Base-by-base conservation (phyloP, 2,888 invertebrate genomes). In the Zaprionus obscuricornis region DNA sequence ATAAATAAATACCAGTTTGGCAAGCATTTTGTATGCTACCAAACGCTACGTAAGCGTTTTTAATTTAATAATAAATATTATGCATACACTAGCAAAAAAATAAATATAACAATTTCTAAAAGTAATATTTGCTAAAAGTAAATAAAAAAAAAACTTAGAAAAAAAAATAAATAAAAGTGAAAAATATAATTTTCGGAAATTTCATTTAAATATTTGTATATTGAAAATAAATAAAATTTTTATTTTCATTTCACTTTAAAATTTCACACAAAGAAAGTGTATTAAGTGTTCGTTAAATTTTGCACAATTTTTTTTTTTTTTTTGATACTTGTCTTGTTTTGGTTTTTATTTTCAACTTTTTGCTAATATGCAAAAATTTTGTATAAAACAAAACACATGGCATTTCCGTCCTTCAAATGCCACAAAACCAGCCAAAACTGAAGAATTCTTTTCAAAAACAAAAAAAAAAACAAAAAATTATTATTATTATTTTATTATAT, bases 381-480 rank as follows among this genome's bases (percentile, higher is more conserved):
- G 42, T 49, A 26, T 8, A n/a, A 20, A 22, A n/a, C 26, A 5
- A 49, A 29, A 51, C 33, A 55, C 66, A 73, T 68, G 68, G 77
- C 66, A 73, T 82, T 77, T 77, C 77, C 82, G 82, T 82, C 77
- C 77, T 77, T 74, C 78, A 74, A 78, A 72, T 72, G 78, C 82
- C 78, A 77, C 31, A 50, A 31, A 66, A 65, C 56, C 42, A 49
- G 43, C 37, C 47, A 66, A 46, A 66, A 60, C 49, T 52, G 66
- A 43, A 47, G 40, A 63, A 59, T n/a, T n/a, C n/a, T n/a, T n/a
- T n/a, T 8, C 10, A 62, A 49, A 34, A 59, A 47, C 34, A 33
- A 40, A 42, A 59, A 43, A 27, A 52, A 36, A 49, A 46, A 49
- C 24, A 39, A 63, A 57, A 59, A 71, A 47, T 70, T 56, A 57